Evolutionary conservation across 2,797 vertebrate genomes (phyloP).

Genomic region (Lates japonicus): DNA sequence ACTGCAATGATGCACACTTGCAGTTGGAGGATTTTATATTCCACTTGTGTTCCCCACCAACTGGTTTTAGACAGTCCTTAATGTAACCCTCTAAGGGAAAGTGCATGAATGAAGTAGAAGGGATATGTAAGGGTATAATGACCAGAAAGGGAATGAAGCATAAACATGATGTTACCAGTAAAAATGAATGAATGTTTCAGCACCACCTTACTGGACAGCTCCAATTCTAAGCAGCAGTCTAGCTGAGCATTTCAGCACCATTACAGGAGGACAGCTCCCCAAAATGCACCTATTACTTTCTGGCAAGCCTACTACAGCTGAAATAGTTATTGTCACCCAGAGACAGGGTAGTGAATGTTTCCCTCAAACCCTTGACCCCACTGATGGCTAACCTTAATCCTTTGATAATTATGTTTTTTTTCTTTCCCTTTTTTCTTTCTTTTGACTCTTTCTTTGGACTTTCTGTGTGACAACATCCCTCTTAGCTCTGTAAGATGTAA

Average conservation of each 20-base stretch:
- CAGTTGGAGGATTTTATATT: neutral
- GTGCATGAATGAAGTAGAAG: neutral
- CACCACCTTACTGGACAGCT: conserved; percentile 52
- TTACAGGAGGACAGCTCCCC: conserved; percentile 51
- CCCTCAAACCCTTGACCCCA: conserved; percentile 1
- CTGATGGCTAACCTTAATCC: neutral
- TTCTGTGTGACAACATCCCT: neutral
- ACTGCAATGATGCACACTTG: neutral
- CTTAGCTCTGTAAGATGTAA: neutral
- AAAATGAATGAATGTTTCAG: conserved; percentile 11
- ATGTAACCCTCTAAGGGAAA: neutral
- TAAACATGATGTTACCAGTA: neutral
- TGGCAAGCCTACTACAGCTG: neutral
- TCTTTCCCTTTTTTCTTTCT: neutral
- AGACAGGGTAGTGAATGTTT: conserved; percentile 1
- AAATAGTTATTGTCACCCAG: neutral
- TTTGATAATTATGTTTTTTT: neutral
- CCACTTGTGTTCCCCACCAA: neutral
- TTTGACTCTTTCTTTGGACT: neutral
- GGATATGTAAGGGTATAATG: neutral
- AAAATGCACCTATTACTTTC: neutral
- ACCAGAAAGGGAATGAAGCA: neutral
- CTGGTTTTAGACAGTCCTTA: neutral
- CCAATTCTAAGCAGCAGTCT: neutral
- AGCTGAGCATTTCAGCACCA: conserved; percentile 64